phyloP scores from a whole-genome alignment of 2,113 vertebrate genomes.

The Anoura caudifer region DNA sequence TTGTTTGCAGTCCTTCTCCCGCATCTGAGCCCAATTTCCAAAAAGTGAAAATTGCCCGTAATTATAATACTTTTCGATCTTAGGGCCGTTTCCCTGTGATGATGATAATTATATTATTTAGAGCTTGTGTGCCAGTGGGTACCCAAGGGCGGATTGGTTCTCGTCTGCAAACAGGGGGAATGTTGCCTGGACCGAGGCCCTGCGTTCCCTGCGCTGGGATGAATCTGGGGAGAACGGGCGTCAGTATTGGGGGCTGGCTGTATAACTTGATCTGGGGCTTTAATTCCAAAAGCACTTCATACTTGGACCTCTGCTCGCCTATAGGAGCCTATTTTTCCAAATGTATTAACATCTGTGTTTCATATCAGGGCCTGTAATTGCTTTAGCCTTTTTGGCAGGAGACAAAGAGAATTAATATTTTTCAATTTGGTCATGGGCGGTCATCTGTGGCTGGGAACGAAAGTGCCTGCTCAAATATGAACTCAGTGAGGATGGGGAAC shows the following conservation, averaged over 20 bases:
- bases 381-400: conserved; percentile 73
- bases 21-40: conserved; percentile 66
- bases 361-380: conserved; percentile 69
- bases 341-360: conserved; percentile 73
- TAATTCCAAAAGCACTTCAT: conserved; percentile 35
- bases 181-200: neutral
- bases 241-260: neutral
- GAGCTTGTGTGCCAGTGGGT: neutral
- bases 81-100: conserved; percentile 20
- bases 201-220: neutral
- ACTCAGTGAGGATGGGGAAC: neutral
- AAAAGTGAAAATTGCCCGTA: conserved; percentile 68
- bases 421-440: conserved; percentile 65
- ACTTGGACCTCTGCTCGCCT: conserved; percentile 36
- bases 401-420: conserved; percentile 70
- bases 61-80: conserved; percentile 55
- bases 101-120: conserved; percentile 33
- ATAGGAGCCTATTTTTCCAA: conserved; percentile 63
- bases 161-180: neutral
- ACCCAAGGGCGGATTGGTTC: neutral
- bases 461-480: neutral
- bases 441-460: conserved; percentile 63
- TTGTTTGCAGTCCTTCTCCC: neutral
- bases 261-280: neutral
- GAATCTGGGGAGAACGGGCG: neutral